Evolutionary conservation across 2,888 invertebrate genomes (phyloP).

Genomic region (Lithophane socia): DNA sequence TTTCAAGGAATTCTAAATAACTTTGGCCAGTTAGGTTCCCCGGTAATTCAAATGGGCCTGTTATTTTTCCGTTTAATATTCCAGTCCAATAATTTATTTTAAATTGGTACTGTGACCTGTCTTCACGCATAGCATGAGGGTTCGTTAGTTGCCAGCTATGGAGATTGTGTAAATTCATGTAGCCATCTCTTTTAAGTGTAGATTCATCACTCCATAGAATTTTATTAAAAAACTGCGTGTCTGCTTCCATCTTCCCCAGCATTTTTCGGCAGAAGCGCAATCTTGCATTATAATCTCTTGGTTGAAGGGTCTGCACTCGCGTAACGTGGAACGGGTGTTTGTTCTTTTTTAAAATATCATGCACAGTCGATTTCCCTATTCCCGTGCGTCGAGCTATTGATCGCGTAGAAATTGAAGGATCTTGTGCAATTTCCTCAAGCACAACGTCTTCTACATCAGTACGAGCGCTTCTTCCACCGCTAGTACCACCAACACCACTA

Average conservation of each 20-base stretch:
- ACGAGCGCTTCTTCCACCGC: neutral
- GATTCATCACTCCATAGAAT: slow-evolving; percentile 35
- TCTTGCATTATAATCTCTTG: slow-evolving; percentile 1
- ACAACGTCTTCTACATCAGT: too few species aligned
- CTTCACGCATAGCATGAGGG: neutral
- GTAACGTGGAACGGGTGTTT: neutral
- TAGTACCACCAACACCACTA: too few species aligned
- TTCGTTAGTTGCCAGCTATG: slow-evolving; percentile 8
- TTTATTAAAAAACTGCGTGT: slow-evolving; percentile 5
- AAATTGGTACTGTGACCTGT: too few species aligned
- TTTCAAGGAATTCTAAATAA: too few species aligned
- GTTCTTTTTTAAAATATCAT: neutral
- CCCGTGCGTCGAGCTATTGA: neutral
- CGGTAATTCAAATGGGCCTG: too few species aligned
- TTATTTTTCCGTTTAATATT: too few species aligned
- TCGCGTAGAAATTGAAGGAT: neutral
- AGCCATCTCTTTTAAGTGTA: slow-evolving; percentile 22
- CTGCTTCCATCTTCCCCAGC: neutral
- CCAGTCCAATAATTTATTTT: too few species aligned
- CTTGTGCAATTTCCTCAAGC: too few species aligned
- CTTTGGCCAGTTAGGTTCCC: too few species aligned
- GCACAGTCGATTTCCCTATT: neutral
- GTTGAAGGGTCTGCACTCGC: neutral
- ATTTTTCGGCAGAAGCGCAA: neutral
- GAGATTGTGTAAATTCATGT: slow-evolving; percentile 56